A percentile compares a stretch with the other conserved stretches of the same genome.
These are phyloP conservation scores for Metopolophium dirhodum DNA, from an alignment of 1,140 invertebrate genomes.

Conservation along the genomic window DNA sequence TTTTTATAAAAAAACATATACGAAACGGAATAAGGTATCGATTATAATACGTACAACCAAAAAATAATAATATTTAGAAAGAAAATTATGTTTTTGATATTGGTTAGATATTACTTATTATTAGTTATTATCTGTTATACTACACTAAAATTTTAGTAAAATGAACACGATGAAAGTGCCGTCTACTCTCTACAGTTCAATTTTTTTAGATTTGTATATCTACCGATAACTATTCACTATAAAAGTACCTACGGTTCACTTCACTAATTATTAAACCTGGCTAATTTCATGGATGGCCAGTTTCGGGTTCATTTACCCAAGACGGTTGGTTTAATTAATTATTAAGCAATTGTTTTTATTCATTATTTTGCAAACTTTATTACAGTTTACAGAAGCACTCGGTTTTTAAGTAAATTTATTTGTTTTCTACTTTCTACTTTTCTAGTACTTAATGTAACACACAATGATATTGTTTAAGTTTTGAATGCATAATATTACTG, in stretches of 20 bases:
- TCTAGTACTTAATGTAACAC: too few relatives aligned
- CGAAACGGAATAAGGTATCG: neutral
- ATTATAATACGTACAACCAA: neutral
- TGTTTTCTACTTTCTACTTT: neutral
- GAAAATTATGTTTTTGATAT: neutral
- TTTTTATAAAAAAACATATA: neutral
- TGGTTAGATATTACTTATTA: neutral
- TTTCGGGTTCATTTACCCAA: neutral
- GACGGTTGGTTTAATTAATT: neutral
- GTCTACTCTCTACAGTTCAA: neutral
- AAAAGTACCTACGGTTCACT: neutral
- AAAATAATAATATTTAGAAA: neutral
- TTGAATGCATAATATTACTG: too few relatives aligned
- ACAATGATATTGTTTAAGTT: too few relatives aligned
- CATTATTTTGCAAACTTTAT: neutral
- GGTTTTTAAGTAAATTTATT: neutral
- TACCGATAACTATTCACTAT: neutral
- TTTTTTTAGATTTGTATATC: neutral
- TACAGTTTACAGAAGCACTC: neutral
- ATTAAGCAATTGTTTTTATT: neutral
- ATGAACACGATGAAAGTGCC: neutral
- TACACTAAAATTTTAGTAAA: neutral
- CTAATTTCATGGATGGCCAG: neutral
- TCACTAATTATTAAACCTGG: neutral
- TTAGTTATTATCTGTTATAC: neutral